Conservation (phyloP, 2,113 vertebrate species). For the Hyla sarda region DNA sequence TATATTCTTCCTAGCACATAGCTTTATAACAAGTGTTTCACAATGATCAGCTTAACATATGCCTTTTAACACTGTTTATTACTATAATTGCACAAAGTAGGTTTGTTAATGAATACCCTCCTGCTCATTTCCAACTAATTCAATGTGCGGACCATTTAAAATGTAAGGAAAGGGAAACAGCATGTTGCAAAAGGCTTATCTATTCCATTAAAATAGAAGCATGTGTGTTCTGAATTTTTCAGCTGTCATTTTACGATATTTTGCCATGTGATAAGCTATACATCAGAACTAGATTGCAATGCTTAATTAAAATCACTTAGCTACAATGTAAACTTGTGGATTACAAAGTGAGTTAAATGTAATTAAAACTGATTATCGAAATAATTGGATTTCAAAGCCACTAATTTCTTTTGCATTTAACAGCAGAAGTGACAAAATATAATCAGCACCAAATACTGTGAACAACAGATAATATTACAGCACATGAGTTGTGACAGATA, state of each 20-base stretch:
- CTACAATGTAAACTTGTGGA: constrained; percentile 69
- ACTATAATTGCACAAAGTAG: not conserved
- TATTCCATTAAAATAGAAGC: constrained; percentile 28
- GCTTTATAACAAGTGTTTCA: no score
- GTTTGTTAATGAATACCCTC: not conserved
- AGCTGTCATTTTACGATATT: constrained; percentile 47
- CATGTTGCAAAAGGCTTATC: constrained; percentile 4
- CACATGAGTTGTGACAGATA: constrained; percentile 68
- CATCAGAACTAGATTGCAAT: constrained; percentile 59
- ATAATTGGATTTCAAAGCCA: constrained; percentile 71
- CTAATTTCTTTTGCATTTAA: constrained; percentile 66
- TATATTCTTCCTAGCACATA: no score
- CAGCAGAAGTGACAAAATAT: constrained; percentile 66
- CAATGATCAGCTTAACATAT: not conserved
- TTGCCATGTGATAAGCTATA: constrained; percentile 61
- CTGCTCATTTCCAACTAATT: not conserved
- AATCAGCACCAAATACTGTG: constrained; percentile 65
- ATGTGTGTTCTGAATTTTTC: constrained; percentile 56
- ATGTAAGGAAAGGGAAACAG: not conserved
- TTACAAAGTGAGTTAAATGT: constrained; percentile 67
- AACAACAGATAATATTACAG: constrained; percentile 68
- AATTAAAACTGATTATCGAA: constrained; percentile 73
- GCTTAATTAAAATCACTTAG: constrained; percentile 63
- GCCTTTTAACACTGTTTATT: not conserved
- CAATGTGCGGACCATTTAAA: constrained; percentile 7